Evolutionary conservation across 2,888 invertebrate species (phyloP), one percentile per base, ranked within the genome.

Genomic region (Erebia ligea): DNA sequence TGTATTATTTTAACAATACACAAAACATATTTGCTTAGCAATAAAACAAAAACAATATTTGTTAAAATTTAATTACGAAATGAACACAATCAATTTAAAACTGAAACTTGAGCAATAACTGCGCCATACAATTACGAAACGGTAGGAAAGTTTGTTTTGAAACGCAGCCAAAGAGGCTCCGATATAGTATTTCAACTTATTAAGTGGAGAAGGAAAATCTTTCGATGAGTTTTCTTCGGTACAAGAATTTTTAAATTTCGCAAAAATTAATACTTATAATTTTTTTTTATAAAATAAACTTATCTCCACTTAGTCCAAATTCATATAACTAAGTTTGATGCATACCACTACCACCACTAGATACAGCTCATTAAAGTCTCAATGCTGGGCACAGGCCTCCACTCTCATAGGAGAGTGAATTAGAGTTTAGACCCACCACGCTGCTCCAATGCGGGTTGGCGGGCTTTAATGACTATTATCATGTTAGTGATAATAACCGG

Each of bases 81-180:
- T 25, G 52, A 64, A 54, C 34, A 66, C 66, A 66, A 56, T 56
- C 42, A 45, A 66, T n/a, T 66, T 45, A 45, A 66, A 56, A 66
- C 42, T 64, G 34, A 62, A 62, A 68, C 54, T 62, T 42, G 34
- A 58, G 64, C 45, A 62, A 58, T 64, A 69, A 64, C 42, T 69
- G 63, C 45, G 48, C 45, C 63, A 58, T 42, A 56, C 61, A 54
- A 62, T 68, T 61, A 62, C 64, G 50, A 45, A 70, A 70, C 61
- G 9, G 66, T 61, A 61, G 42, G 56, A 69, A 70, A 70, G 65
- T 66, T 70, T 52, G 17, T 61, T 66, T 66, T 70, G 70, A 66
- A 59, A 61, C 42, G 42, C 15, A 54, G 70, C 70, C 66, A 66
- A 66, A 56, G 56, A 45, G 66, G 56, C 50, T 21, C 13, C 67